Evolutionary conservation across 2,797 vertebrate species (phyloP).

Genomic region (Labeo calbasu): DNA sequence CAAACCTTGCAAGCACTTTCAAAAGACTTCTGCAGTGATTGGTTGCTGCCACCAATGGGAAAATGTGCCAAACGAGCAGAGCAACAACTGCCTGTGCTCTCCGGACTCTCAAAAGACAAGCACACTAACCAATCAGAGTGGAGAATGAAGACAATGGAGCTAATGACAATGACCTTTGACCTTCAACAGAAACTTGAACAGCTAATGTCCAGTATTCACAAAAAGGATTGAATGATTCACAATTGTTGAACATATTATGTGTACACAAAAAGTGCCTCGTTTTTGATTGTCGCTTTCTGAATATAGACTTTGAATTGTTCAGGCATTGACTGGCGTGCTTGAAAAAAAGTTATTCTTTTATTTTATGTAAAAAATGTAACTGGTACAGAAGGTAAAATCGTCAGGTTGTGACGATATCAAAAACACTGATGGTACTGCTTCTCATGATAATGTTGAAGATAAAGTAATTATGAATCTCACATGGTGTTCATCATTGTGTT

Average conservation of each 20-base stretch:
- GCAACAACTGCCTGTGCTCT: slow-evolving; percentile 53
- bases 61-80: slow-evolving; percentile 73
- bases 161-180: slow-evolving; percentile 50
- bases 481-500: slow-evolving; percentile 24
- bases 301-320: slow-evolving; percentile 56
- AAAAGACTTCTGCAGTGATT: slow-evolving; percentile 65
- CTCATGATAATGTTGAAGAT: slow-evolving; percentile 26
- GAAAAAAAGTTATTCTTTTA: slow-evolving; percentile 45
- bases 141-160: slow-evolving; percentile 59
- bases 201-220: slow-evolving; percentile 36
- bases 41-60: slow-evolving; percentile 68
- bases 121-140: slow-evolving; percentile 67
- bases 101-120: slow-evolving; percentile 68
- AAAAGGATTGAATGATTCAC: slow-evolving; percentile 46
- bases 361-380: slow-evolving; percentile 34
- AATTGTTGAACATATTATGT: slow-evolving; percentile 41
- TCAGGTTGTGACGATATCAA: not conserved
- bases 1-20: slow-evolving; percentile 70
- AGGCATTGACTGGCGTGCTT: slow-evolving; percentile 28
- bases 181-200: slow-evolving; percentile 27
- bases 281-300: slow-evolving; percentile 73
- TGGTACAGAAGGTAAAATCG: slow-evolving; percentile 41
- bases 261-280: slow-evolving; percentile 76
- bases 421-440: not conserved
- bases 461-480: slow-evolving; percentile 9